phyloP scores from a whole-genome alignment of 2,113 vertebrate species.

The Anoura caudifer region DNA sequence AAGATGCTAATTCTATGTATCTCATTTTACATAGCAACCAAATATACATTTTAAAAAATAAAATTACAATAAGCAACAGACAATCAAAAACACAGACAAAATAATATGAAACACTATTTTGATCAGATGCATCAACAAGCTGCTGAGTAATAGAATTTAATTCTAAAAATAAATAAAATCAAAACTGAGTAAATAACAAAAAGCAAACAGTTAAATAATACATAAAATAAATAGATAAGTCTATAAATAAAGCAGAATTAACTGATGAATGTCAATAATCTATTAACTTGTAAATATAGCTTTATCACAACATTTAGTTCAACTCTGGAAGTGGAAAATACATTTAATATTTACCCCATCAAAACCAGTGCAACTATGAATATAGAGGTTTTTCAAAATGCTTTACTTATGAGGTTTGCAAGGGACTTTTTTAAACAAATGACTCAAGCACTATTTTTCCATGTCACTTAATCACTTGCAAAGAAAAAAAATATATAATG shows the following conservation, averaged over 20 bases:
- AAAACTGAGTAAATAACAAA: neutral
- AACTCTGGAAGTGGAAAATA: neutral
- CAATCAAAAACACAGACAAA: neutral
- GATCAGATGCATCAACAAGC: neutral
- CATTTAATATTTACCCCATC: neutral
- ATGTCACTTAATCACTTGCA: neutral
- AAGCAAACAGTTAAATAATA: neutral
- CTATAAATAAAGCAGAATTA: neutral
- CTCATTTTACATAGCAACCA: neutral
- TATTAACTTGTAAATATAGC: neutral
- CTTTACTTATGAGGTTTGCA: neutral
- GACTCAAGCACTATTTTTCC: neutral
- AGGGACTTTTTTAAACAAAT: neutral
- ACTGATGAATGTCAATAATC: neutral
- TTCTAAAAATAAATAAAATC: neutral
- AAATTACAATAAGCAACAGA: neutral
- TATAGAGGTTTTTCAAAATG: neutral
- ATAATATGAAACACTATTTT: neutral
- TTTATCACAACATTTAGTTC: neutral
- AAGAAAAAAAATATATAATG: neutral
- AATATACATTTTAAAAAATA: neutral
- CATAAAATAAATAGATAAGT: neutral
- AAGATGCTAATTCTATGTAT: neutral
- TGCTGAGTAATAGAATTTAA: neutral
- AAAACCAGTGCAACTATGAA: neutral